Base-by-base conservation (phyloP, 2,113 vertebrate genomes). In the Silurus asotus region DNA sequence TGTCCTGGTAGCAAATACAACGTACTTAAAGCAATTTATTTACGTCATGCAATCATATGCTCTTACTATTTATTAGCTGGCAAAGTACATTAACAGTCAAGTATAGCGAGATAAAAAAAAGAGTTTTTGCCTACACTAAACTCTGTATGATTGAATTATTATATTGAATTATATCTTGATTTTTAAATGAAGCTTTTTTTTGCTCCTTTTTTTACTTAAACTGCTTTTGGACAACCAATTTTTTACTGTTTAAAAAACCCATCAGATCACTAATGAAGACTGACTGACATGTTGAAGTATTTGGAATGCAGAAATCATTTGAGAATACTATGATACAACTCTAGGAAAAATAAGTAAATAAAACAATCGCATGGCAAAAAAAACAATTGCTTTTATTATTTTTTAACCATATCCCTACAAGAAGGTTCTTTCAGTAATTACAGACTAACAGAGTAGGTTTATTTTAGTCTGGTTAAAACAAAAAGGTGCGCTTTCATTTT, bases 291-390 rank as follows among this genome's bases (percentile, higher is more conserved):
- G 23, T 17, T 80, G 37, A 20, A 80, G 56, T 80, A 61, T 61
- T 37, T 80, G 77, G 77, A 80, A 80, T 80, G 55, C 55, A 61
- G 17, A 1, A 78, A 56, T 77, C 20, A 20, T 61, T 80, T 81
- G 58, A 45, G 58, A 81, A 49, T 62, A 49, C 19, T 4, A 61
- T 48, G 58, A 81, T 49, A 49, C 20, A 62, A 48, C 28, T 25
- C 5, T 25, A 4, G 74, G 9, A 15, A 0, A 6, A 17, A 8
- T 28, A 19, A 7, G 45, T 7, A 75, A 23, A 51, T 70, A 45
- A 14, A 49, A 20, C 48, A 51, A 49, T 37, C 37, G 37, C 37
- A 37, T 37, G 37, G 37, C 2, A 74, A 20, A 19, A 48, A 51
- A 37, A 25, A 69, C 65, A 69, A 25, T 14, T 0, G 37, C 15